Conservation (phyloP, 2,888 invertebrate genomes). For the Eumacrocentrus americanus region DNA sequence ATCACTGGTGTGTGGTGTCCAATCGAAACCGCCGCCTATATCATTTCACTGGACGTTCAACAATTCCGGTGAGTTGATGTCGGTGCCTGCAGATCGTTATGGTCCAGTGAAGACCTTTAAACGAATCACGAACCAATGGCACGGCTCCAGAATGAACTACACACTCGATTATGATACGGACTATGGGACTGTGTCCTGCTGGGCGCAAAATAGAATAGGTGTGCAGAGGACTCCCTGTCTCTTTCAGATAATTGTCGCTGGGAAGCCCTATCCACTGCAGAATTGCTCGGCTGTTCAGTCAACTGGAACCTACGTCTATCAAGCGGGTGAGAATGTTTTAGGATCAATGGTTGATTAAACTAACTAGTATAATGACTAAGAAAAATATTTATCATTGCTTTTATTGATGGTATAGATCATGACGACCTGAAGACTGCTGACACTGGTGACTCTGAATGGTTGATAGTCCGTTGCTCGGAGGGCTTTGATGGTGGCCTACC, state of each 20-base stretch:
- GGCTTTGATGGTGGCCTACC: conserved; percentile 88
- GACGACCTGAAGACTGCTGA: conserved; percentile 53
- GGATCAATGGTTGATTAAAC: too few species aligned
- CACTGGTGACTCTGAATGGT: conserved; percentile 68
- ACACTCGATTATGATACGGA: conserved; percentile 86
- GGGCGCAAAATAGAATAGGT: conserved; percentile 82
- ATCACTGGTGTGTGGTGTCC: conserved; percentile 82
- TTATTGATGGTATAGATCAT: conserved; percentile 46
- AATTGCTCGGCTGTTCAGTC: conserved; percentile 77
- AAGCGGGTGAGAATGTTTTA: conserved; percentile 55
- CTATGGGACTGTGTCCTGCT: conserved; percentile 87
- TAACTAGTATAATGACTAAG: neutral
- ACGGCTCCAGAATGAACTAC: conserved; percentile 78
- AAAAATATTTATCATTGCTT: conserved; percentile 7
- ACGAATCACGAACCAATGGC: conserved; percentile 63
- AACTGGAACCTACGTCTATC: conserved; percentile 53
- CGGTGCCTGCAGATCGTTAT: conserved; percentile 71
- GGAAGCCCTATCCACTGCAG: conserved; percentile 85
- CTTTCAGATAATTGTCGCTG: conserved; percentile 85
- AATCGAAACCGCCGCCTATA: conserved; percentile 82
- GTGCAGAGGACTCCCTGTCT: conserved; percentile 83
- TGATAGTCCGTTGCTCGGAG: conserved; percentile 86
- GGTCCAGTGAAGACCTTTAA: conserved; percentile 44
- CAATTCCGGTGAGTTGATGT: conserved; percentile 84
- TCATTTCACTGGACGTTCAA: conserved; percentile 93